A percentile compares a stretch with the other conserved stretches of the same genome.
These are phyloP conservation scores for Stenodera caucasica DNA, from an alignment of 2,888 invertebrate genomes.

Conservation along the genomic window DNA sequence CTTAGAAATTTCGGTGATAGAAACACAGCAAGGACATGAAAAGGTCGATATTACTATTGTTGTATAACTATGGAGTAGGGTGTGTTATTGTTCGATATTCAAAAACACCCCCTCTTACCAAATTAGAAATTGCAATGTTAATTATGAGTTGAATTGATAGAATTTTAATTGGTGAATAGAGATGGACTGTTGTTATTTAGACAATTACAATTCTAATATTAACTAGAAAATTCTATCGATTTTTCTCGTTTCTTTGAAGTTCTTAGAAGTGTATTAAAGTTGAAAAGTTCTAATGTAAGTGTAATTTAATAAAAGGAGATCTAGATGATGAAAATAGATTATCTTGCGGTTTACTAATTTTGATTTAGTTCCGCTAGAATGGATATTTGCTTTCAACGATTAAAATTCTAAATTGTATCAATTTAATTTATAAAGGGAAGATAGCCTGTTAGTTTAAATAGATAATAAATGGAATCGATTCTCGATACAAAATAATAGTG, in stretches of 20 bases:
- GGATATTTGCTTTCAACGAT: not conserved
- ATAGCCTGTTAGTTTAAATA: not conserved
- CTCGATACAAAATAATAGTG: not conserved
- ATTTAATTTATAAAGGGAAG: not conserved
- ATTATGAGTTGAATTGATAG: too few relatives aligned
- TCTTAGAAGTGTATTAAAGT: not conserved
- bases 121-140: too few relatives aligned
- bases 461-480: not conserved
- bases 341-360: not conserved
- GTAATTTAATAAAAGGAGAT: not conserved
- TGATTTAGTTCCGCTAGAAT: not conserved
- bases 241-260: not conserved
- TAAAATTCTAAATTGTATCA: not conserved
- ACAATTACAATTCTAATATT: too few relatives aligned
- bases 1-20: not conserved
- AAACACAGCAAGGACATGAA: slow-evolving; percentile 7
- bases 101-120: too few relatives aligned
- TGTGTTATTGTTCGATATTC: too few relatives aligned
- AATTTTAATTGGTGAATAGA: too few relatives aligned
- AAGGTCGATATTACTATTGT: too few relatives aligned
- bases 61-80: too few relatives aligned
- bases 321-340: not conserved
- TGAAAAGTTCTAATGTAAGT: not conserved
- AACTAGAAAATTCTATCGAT: not conserved
- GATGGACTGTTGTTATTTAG: too few relatives aligned